These are phyloP conservation scores for Xyrichtys novacula DNA, from an alignment of 2,797 vertebrate species.

Conservation along the genomic window DNA sequence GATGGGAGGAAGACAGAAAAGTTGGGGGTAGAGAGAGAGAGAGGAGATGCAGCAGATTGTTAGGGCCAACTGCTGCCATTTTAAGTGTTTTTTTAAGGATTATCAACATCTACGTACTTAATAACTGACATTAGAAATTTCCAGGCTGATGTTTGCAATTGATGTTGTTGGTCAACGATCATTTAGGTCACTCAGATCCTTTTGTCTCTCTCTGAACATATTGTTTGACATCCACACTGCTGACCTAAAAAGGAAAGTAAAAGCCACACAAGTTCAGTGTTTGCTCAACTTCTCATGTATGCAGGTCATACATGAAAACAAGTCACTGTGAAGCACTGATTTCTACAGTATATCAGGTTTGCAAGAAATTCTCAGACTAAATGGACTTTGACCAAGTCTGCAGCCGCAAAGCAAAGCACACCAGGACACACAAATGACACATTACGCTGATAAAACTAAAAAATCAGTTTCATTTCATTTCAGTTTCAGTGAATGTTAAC, in stretches of 20 bases:
- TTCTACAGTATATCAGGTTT: constrained; percentile 2
- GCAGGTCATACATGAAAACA: constrained; percentile 16
- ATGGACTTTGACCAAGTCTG: constrained; percentile 39
- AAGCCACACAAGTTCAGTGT: not conserved
- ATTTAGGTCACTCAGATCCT: not conserved
- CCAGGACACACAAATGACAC: not conserved
- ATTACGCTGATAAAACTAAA: constrained; percentile 8
- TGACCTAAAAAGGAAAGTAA: not conserved
- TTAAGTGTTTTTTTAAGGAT: no score
- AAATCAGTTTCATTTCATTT: not conserved
- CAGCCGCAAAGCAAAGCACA: not conserved
- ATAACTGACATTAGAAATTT: no score
- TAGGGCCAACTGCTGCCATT: no score
- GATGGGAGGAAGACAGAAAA: no score
- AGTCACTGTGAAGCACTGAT: not conserved
- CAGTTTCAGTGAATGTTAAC: not conserved
- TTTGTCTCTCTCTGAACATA: constrained; percentile 3
- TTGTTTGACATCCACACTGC: not conserved
- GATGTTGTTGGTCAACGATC: no score
- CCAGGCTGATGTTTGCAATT: no score
- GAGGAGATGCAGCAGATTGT: no score
- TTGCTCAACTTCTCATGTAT: constrained; percentile 12
- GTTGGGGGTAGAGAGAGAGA: no score
- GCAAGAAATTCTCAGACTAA: not conserved
- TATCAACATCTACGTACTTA: no score